Conservation (phyloP, 2,113 vertebrate species). For the Ariopsis seemanni region DNA sequence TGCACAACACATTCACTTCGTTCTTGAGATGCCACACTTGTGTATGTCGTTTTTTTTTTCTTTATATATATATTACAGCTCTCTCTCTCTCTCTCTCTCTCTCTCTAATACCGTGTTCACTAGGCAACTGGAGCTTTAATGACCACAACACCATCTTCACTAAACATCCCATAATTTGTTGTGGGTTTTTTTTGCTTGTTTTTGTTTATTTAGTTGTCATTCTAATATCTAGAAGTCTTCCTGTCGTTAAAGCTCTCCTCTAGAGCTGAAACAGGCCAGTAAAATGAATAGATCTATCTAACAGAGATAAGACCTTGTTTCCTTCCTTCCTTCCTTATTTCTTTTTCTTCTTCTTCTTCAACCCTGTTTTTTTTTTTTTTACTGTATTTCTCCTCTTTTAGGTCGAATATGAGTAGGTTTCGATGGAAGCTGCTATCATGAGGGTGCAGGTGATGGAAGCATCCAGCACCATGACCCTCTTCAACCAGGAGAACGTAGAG, state of each 20-base stretch:
- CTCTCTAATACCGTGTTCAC: slow-evolving; percentile 58
- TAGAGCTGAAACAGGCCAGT: neutral
- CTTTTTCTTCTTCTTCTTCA: no score
- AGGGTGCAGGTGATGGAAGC: slow-evolving; percentile 68
- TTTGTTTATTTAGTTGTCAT: neutral
- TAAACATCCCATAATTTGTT: slow-evolving; percentile 43
- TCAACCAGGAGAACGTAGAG: slow-evolving; percentile 93
- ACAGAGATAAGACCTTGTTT: no score
- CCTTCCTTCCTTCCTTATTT: no score
- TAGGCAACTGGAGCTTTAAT: slow-evolving; percentile 60
- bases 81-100: neutral
- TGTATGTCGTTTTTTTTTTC: neutral
- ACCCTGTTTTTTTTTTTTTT: no score
- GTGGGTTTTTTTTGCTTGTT: no score
- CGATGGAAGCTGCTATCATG: slow-evolving; percentile 63
- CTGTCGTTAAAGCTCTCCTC: neutral
- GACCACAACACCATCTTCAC: neutral
- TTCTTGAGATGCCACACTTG: neutral
- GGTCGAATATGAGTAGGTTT: slow-evolving; percentile 65
- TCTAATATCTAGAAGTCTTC: neutral
- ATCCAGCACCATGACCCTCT: slow-evolving; percentile 84
- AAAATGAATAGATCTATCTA: no score
- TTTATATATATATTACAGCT: neutral
- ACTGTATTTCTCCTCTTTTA: neutral
- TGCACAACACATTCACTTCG: neutral